Percentiles rank a stretch among this genome's conserved stretches.
Conservation (phyloP, 2,113 vertebrate species). For the Melanocharis versteri region DNA sequence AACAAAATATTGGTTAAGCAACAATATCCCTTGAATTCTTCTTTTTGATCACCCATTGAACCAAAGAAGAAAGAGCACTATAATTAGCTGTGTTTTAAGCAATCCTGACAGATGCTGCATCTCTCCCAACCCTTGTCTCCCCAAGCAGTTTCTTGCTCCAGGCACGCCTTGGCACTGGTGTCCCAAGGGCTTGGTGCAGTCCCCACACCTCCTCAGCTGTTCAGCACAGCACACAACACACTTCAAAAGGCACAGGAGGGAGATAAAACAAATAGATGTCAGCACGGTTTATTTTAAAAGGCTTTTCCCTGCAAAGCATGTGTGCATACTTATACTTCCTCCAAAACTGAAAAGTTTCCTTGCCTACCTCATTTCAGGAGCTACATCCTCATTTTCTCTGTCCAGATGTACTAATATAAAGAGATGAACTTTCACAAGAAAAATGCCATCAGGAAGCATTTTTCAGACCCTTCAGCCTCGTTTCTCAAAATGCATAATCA, state of each 20-base stretch:
- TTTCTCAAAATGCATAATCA: background rate
- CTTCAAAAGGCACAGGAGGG: conserved; percentile 42
- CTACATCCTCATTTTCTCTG: conserved; percentile 12
- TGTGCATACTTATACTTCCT: background rate
- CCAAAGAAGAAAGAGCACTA: background rate
- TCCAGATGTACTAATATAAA: background rate
- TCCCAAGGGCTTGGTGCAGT: conserved; percentile 52
- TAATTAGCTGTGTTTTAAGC: conserved; percentile 36
- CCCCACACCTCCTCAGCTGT: conserved; percentile 40
- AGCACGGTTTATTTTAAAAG: conserved; percentile 60
- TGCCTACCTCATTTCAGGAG: background rate
- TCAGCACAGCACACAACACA: conserved; percentile 11
- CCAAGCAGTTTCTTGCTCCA: background rate
- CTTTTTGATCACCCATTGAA: background rate
- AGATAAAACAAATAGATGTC: conserved; percentile 64
- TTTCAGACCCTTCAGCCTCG: background rate
- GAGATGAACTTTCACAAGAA: background rate
- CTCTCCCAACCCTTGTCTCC: background rate
- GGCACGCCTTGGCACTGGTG: conserved; percentile 60
- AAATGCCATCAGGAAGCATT: background rate
- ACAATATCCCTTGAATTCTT: background rate
- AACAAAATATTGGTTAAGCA: background rate
- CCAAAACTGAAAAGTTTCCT: conserved; percentile 4
- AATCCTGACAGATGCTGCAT: background rate
- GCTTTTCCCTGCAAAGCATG: conserved; percentile 44